phyloP scores from a whole-genome alignment of 1,140 invertebrate genomes.

The Ips typographus region DNA sequence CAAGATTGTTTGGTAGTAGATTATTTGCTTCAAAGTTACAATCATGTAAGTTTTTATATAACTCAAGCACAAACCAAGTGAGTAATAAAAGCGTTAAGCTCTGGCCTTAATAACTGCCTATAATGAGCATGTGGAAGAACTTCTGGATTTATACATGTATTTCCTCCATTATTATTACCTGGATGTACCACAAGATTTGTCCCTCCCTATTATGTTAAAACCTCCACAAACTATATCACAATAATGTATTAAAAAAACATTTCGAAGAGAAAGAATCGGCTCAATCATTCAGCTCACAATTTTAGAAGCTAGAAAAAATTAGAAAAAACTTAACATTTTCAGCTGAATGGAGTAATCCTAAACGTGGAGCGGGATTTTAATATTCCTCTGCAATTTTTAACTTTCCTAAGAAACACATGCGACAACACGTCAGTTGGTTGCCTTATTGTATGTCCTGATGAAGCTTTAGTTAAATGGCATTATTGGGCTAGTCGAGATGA shows the following conservation, averaged over 20 bases:
- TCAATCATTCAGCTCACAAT: background rate
- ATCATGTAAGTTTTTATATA: background rate
- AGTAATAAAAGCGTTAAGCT: constrained; percentile 5
- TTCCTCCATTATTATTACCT: background rate
- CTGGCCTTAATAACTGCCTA: background rate
- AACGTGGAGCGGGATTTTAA: constrained; percentile 45
- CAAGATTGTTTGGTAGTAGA: constrained; percentile 40
- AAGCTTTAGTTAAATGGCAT: constrained; percentile 40
- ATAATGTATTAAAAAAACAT: background rate
- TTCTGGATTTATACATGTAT: background rate
- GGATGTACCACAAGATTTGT: background rate
- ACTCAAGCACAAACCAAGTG: constrained; percentile 26
- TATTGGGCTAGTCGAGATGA: constrained; percentile 38
- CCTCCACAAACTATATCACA: background rate
- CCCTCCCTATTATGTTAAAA: background rate
- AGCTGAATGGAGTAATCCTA: constrained; percentile 45
- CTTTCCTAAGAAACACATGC: constrained; percentile 39
- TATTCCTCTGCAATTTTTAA: constrained; percentile 40
- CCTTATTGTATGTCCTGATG: constrained; percentile 39
- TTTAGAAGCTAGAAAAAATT: background rate
- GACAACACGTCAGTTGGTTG: constrained; percentile 16
- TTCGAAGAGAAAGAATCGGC: background rate
- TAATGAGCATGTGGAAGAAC: background rate
- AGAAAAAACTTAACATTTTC: constrained; percentile 18
- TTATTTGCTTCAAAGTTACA: constrained; percentile 42